These are phyloP conservation scores for Calonectris borealis DNA, from an alignment of 2,113 vertebrate genomes.

Conservation along the genomic window DNA sequence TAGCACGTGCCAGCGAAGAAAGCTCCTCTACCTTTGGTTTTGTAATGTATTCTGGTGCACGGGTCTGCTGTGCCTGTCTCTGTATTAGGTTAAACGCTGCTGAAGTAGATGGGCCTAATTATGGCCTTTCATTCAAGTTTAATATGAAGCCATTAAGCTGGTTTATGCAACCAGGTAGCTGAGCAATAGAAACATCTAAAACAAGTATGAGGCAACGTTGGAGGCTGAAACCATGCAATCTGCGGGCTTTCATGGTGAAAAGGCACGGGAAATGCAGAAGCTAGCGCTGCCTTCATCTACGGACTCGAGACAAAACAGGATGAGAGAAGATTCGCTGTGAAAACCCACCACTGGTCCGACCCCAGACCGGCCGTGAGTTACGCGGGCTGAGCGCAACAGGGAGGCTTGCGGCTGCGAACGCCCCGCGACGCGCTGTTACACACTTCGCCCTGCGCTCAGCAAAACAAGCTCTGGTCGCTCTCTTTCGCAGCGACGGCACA, in stretches of 20 bases:
- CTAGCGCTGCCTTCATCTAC: fast-evolving
- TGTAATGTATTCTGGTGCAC: background rate
- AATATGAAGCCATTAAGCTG: slow-evolving; percentile 43
- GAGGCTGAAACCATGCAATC: slow-evolving; percentile 17
- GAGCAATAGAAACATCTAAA: slow-evolving; percentile 55
- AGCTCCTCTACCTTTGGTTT: background rate
- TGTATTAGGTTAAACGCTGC: background rate
- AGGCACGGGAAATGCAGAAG: background rate
- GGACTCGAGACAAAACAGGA: background rate
- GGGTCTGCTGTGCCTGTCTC: background rate
- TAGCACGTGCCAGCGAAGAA: background rate
- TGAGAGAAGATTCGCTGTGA: fast-evolving
- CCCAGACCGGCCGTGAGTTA: fast-evolving
- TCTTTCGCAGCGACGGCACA: background rate
- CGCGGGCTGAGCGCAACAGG: background rate
- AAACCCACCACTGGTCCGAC: background rate
- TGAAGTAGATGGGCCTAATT: slow-evolving; percentile 40
- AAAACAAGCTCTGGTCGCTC: background rate
- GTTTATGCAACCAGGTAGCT: slow-evolving; percentile 62
- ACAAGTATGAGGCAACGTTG: slow-evolving; percentile 23
- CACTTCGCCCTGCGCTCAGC: background rate
- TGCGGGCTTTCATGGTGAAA: background rate
- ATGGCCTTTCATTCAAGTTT: slow-evolving; percentile 54
- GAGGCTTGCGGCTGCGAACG: fast-evolving
- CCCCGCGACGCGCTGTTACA: fast-evolving